Base-by-base conservation (phyloP, 2,888 invertebrate genomes). In the Silvanus unidentatus region DNA sequence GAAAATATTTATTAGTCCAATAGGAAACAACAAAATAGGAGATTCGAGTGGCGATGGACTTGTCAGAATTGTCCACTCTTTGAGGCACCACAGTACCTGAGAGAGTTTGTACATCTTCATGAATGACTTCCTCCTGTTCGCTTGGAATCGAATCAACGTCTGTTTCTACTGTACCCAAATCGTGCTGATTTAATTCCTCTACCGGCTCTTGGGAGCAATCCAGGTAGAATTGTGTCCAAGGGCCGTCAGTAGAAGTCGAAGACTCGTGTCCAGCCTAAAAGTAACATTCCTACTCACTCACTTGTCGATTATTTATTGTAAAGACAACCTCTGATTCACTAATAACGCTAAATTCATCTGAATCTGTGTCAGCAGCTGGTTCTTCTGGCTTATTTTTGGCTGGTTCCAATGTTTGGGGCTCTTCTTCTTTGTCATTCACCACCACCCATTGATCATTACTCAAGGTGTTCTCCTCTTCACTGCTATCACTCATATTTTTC, bases 311-410 rank as follows among this genome's bases (percentile, higher is more conserved):
- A 6, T 28, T 6, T 28, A 28, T 28, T 10, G 8, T 28, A 28
- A 8, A 28, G 10, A 28, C 6, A 28, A 12, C 15, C 4, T 5
- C 4, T 5, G 37, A 14, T 11, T 37, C 37, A 37, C 37, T 37
- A 5, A 37, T 37, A 37, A 37, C 37, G 14, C 37, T 37, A 3
- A 37, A 13, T 5, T 15, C 15, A 15, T 37, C 37, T 13, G 37
- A 37, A 10, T 37, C 37, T 15, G 42, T 15, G 32, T 47, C 45
- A 22, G 8, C n/a, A n/a, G n/a, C n/a, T n/a, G n/a, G 8, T 22
- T 22, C 22, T 5, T 22, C 22, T 22, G 22, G 22, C 8, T 22
- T 22, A 3, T 22, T 22, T 22, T n/a, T n/a, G n/a, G n/a, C n/a
- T n/a, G n/a, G n/a, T n/a, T n/a, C n/a, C n/a, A n/a, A n/a, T n/a